These are phyloP conservation scores for Helicolenus hilgendorfi DNA, from an alignment of 2,797 vertebrate genomes.

Conservation along the genomic window DNA sequence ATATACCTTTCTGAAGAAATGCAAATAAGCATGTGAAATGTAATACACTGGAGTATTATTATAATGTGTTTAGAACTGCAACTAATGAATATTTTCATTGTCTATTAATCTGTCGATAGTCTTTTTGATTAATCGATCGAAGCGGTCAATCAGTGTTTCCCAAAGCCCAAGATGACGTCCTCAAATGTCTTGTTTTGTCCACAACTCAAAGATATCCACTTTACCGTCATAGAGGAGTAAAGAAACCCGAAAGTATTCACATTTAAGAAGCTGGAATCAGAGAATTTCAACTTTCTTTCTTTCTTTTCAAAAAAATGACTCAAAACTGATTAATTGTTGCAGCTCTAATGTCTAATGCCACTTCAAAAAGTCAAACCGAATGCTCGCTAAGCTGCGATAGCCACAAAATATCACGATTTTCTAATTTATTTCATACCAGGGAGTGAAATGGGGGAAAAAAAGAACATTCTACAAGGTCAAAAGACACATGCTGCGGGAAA, in stretches of 20 bases:
- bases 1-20: background rate
- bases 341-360: background rate
- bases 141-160: too few relatives aligned
- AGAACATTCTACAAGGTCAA: background rate
- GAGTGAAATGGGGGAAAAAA: background rate
- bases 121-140: too few relatives aligned
- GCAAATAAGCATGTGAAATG: background rate
- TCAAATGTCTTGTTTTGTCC: too few relatives aligned
- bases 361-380: background rate
- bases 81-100: too few relatives aligned
- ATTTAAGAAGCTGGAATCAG: too few relatives aligned
- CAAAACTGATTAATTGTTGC: too few relatives aligned
- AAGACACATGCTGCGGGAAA: background rate
- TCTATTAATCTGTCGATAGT: rapidly evolving
- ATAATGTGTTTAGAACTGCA: background rate
- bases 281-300: too few relatives aligned
- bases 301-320: too few relatives aligned
- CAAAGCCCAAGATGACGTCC: rapidly evolving
- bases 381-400: background rate
- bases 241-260: too few relatives aligned
- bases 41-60: background rate
- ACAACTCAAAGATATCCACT: too few relatives aligned
- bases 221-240: too few relatives aligned
- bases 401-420: background rate
- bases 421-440: background rate